Evolutionary conservation across 1,140 invertebrate species (phyloP), one percentile per base, ranked within the genome.

Genomic region (Camponotus vicinus): DNA sequence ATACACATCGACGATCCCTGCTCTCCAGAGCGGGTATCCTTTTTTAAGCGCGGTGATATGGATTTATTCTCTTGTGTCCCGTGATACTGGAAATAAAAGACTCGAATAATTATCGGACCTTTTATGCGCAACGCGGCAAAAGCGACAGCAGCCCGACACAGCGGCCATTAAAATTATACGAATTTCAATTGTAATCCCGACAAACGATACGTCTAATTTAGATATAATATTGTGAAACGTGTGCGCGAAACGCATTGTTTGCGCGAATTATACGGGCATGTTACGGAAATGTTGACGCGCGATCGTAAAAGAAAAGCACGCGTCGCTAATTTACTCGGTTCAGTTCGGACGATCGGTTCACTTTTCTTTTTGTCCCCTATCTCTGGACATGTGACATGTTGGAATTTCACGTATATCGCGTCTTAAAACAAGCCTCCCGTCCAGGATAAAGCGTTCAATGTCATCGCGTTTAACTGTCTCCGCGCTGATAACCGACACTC

Each of bases 141-240:
- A 45, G n/a, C 13, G 15, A 34, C 6, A 42, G 7, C 40, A 7
- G 1, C 8, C 0, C 27, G n/a, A 67, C 18, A 78, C 9, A 45
- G 21, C 40, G 40, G 55, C 32, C n/a, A 45, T 83, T 75, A 83
- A 83, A 83, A 83, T 83, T 75, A 63, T 21, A 61, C 13, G 55
- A 73, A 82, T 82, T 82, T 82, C 67, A 42, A 70, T 45, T 37
- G 37, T 63, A 75, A 83, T 75, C n/a, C 42, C n/a, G 27, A 73
- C 67, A 82, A 73, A 83, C 18, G 67, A 63, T 73, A 69, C 40
- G 32, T 73, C 32, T 75, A 83, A 82, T 82, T 82, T 82, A 73
- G 37, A 82, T 61, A 45, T 71, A 82, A 82, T 82, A 73, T 82
- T 55, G 40, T 55, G 11, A 82, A 82, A 79, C n/a, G 52, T 9